Percentiles rank a stretch among this genome's conserved stretches.
phyloP scores from a whole-genome alignment of 1,140 invertebrate species.

The Sitophilus oryzae region DNA sequence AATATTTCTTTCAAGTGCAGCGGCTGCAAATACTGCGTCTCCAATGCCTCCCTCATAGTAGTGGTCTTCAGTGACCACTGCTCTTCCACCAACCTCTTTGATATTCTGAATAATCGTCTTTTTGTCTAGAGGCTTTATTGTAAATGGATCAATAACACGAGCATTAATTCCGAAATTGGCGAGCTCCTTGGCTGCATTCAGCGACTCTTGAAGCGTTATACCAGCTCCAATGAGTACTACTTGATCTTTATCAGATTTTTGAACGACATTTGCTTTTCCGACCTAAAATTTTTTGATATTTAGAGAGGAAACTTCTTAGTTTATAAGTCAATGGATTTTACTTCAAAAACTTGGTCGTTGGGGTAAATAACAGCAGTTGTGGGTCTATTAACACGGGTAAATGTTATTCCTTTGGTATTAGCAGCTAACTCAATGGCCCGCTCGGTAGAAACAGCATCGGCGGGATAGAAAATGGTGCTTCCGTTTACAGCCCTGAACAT shows the following conservation, averaged over 20 bases:
- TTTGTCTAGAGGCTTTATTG: conserved; percentile 90
- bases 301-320: too few relatives aligned
- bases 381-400: conserved; percentile 92
- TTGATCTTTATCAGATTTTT: conserved; percentile 65
- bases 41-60: conserved; percentile 93
- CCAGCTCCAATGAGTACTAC: conserved; percentile 87
- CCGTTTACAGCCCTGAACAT: conserved; percentile 91
- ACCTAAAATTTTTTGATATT: conserved; percentile 48
- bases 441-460: conserved; percentile 91
- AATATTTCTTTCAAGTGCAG: conserved; percentile 66
- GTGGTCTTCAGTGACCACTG: conserved; percentile 96
- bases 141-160: conserved; percentile 89
- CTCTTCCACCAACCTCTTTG: conserved; percentile 68
- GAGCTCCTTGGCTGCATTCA: conserved; percentile 78
- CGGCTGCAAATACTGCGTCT: conserved; percentile 83
- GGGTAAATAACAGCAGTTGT: conserved; percentile 82
- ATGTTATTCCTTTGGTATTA: conserved; percentile 92
- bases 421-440: conserved; percentile 92
- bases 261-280: conserved; percentile 76
- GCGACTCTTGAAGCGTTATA: conserved; percentile 86
- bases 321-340: background rate
- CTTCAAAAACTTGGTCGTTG: conserved; percentile 76
- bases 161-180: conserved; percentile 62
- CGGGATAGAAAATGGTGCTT: conserved; percentile 94
- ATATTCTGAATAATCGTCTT: conserved; percentile 73